Base-by-base conservation (phyloP, 2,888 invertebrate genomes). In the Choristoneura rosaceana region DNA sequence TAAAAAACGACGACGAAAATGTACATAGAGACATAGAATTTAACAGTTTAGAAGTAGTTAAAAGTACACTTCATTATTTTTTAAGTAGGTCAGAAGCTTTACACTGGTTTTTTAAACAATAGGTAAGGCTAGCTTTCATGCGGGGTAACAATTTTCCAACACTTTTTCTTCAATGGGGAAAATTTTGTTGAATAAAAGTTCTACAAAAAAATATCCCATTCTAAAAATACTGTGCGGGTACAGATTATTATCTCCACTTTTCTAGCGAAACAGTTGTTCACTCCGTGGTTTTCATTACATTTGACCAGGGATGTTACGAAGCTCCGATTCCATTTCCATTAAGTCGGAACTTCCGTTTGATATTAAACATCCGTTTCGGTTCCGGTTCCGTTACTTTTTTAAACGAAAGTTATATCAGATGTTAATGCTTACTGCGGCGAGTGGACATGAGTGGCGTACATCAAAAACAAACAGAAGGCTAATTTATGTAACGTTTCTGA, bases 181-280 rank as follows among this genome's bases (percentile, higher is more conserved):
- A 9, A 9, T 55, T 55, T 10, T 25, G 55, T 25, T 17, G 55
- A 55, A 50, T 8, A 61, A 17, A 5, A 61, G n/a, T 43, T 61
- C 10, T 43, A 2, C 1, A 12, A 43, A 12, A 34, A 12, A 47
- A 15, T 52, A n/a, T 17, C 10, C 17, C 43, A 5, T 43, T 61
- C 9, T 61, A 17, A 60, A 64, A 59, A 47, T 60, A 60, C 2
- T 17, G 8, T 0, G 12, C n/a, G 41, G 15, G 59, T 50, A 66
- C 10, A 59, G 41, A 45, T 66, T 38, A 58, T 47, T 67, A 34
- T 38, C 7, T 38, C 7, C 38, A 38, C 38, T 7, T 62, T 58
- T 38, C 34, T 45, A 7, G 4, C 33, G 47, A 71, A 71, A 71
- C 41, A 50, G 62, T 67, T 71, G 55, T 67, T 71, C 62, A 62